phyloP scores from a whole-genome alignment of 2,797 vertebrate species.

The Arctocebus calabarensis region DNA sequence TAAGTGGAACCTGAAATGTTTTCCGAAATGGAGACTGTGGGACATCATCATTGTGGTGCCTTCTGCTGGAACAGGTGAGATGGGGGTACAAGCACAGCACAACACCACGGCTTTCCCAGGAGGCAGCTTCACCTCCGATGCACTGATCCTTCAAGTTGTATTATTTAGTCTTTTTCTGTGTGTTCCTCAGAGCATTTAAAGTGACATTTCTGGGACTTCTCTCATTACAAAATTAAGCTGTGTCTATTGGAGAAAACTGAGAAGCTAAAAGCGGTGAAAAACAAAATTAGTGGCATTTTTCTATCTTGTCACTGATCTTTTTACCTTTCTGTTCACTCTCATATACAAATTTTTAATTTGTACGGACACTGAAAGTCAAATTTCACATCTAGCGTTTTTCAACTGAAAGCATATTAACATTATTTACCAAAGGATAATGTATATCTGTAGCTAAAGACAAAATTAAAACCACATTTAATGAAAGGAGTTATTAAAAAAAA shows the following conservation, averaged over 20 bases:
- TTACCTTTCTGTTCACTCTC: neutral
- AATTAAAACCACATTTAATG: neutral
- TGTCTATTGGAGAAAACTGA: neutral
- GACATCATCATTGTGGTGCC: neutral
- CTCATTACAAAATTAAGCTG: slow-evolving; percentile 9
- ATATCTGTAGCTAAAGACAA: neutral
- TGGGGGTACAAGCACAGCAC: neutral
- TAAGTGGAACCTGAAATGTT: neutral
- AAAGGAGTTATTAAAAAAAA: neutral
- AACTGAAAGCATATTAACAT: neutral
- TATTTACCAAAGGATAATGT: neutral
- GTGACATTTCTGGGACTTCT: slow-evolving; percentile 5
- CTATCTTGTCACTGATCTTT: neutral
- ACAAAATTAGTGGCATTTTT: neutral
- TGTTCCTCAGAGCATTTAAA: neutral
- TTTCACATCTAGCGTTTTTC: neutral
- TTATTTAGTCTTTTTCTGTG: neutral
- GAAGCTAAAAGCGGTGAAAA: neutral
- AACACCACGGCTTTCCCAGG: neutral
- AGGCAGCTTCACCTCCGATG: neutral
- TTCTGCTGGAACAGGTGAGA: neutral
- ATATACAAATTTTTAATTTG: slow-evolving; percentile 4
- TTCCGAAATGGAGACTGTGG: neutral
- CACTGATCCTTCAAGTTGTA: neutral
- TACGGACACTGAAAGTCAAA: neutral